phyloP scores from a whole-genome alignment of 2,113 vertebrate species.

The Sander vitreus region DNA sequence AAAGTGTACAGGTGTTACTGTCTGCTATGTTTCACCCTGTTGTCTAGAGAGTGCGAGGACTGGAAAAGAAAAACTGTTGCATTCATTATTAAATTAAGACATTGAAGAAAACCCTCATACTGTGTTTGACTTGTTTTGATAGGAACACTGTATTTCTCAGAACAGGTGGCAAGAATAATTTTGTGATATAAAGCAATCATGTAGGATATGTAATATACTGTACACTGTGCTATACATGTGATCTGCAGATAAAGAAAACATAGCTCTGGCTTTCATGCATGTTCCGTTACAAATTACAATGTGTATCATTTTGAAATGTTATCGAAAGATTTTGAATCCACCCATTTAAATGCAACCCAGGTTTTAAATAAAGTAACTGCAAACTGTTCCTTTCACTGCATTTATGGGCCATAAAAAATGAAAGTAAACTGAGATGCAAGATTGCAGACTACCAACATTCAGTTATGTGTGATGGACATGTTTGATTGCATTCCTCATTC shows the following conservation, averaged over 20 bases:
- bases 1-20: slow-evolving; percentile 70
- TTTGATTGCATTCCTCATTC: slow-evolving; percentile 19
- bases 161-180: slow-evolving; percentile 58
- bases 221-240: background rate
- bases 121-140: slow-evolving; percentile 51
- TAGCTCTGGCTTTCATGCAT: background rate
- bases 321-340: background rate
- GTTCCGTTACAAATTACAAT: background rate
- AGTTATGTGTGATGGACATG: slow-evolving; percentile 1
- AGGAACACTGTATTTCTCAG: slow-evolving; percentile 29
- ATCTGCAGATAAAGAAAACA: slow-evolving; percentile 12
- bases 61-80: slow-evolving; percentile 36
- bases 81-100: slow-evolving; percentile 51
- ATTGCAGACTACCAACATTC: background rate
- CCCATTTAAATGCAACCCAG: background rate
- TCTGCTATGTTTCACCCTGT: slow-evolving; percentile 56
- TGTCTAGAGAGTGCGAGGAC: slow-evolving; percentile 37
- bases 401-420: slow-evolving; percentile 1
- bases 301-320: slow-evolving; percentile 1
- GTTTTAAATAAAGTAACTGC: slow-evolving; percentile 24
- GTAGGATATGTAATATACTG: slow-evolving; percentile 12
- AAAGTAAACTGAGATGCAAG: slow-evolving; percentile 15
- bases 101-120: slow-evolving; percentile 34
- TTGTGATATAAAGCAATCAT: slow-evolving; percentile 27
- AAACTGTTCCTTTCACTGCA: background rate